A percentile compares a stretch with the other conserved stretches of the same genome.
Evolutionary conservation across 2,113 vertebrate species (phyloP).

Genomic region (Hystrix cristata): DNA sequence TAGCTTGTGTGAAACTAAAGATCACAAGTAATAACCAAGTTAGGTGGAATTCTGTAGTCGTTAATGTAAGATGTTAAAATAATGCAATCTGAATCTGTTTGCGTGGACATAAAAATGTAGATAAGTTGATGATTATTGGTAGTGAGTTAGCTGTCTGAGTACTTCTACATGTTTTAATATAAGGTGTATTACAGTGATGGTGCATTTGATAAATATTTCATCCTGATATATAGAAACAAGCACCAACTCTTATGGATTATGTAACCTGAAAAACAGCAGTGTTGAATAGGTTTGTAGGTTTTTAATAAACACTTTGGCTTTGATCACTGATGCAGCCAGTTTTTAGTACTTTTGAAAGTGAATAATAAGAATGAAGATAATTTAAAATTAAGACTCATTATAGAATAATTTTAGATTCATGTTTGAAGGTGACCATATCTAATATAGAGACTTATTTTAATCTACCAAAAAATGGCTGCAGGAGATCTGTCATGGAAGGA

Average conservation of each 20-base stretch:
- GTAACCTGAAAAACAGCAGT: background rate
- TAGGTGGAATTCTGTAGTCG: background rate
- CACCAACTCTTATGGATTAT: background rate
- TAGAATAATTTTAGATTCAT: background rate
- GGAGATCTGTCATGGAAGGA: background rate
- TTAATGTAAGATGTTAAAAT: background rate
- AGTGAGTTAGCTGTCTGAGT: background rate
- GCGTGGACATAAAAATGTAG: background rate
- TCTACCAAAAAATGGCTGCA: background rate
- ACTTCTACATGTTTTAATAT: background rate
- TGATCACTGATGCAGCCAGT: background rate
- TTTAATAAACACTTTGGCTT: constrained; percentile 15
- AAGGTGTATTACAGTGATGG: background rate
- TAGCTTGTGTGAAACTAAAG: constrained; percentile 37
- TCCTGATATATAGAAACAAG: background rate
- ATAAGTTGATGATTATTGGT: background rate
- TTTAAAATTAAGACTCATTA: constrained; percentile 6
- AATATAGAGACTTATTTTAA: background rate
- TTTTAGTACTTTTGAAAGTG: background rate
- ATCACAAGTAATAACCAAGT: constrained; percentile 13
- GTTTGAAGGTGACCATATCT: background rate
- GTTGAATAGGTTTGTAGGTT: background rate
- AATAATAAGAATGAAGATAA: background rate
- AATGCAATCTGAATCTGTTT: background rate
- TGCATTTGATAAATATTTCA: background rate